These are phyloP conservation scores for Syngnathus floridae DNA, from an alignment of 2,113 vertebrate species.

Conservation along the genomic window DNA sequence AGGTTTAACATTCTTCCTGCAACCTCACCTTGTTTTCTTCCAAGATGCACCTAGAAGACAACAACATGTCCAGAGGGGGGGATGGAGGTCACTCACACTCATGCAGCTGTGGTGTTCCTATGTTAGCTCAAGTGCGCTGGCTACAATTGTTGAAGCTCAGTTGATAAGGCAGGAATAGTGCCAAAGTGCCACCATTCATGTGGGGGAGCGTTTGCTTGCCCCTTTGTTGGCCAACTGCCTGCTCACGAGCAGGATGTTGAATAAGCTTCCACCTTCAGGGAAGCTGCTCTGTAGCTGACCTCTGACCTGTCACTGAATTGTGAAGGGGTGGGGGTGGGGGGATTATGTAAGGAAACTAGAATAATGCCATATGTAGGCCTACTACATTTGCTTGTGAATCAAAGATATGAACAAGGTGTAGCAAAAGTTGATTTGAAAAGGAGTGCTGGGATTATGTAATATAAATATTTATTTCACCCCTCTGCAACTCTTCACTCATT, in stretches of 20 bases:
- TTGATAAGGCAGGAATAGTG: constrained; percentile 4
- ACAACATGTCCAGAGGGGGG: constrained; percentile 18
- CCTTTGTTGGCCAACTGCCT: constrained; percentile 18
- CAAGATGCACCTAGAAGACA: constrained; percentile 10
- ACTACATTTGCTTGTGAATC: neutral
- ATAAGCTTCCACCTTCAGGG: constrained; percentile 11
- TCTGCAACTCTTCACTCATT: neutral
- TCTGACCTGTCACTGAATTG: constrained; percentile 9
- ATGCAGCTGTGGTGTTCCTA: constrained; percentile 37
- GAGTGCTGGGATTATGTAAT: neutral
- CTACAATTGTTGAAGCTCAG: constrained; percentile 11
- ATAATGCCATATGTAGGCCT: neutral
- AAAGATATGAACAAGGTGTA: neutral
- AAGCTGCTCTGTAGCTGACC: constrained; percentile 15
- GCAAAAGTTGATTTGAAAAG: neutral
- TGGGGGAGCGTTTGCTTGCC: constrained; percentile 7
- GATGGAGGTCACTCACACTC: constrained; percentile 38
- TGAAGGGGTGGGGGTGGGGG: neutral
- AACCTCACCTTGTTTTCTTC: constrained; percentile 5
- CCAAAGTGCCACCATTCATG: neutral
- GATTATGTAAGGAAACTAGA: neutral
- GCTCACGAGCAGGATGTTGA: constrained; percentile 9
- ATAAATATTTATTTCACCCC: neutral
- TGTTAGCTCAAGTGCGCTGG: constrained; percentile 31
- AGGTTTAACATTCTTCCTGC: constrained; percentile 4